These are phyloP conservation scores for Coryphaenoides rupestris DNA, from an alignment of 2,113 vertebrate genomes.

Conservation along the genomic window DNA sequence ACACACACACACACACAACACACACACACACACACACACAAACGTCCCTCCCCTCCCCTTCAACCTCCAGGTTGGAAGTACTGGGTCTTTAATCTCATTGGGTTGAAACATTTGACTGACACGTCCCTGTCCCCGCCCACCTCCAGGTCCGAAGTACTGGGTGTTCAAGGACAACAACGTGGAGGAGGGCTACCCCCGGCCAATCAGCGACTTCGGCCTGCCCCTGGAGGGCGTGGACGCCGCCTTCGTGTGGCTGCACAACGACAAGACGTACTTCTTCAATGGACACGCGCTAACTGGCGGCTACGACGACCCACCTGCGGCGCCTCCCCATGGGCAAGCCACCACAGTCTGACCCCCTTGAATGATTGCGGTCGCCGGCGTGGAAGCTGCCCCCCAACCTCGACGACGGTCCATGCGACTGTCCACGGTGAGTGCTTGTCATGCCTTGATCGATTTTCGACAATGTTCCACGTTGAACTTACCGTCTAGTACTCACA, in stretches of 20 bases:
- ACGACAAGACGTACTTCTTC: conserved; percentile 82
- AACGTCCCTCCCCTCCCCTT: too few species aligned
- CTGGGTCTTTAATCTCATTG: too few species aligned
- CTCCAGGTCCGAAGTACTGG: conserved; percentile 92
- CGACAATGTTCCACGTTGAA: too few species aligned
- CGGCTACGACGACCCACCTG: conserved; percentile 84
- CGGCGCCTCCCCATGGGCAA: too few species aligned
- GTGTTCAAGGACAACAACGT: conserved; percentile 94
- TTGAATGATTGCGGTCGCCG: too few species aligned
- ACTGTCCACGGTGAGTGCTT: conserved; percentile 91
- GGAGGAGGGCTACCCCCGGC: conserved; percentile 90
- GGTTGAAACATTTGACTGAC: neutral
- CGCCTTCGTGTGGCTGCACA: conserved; percentile 89
- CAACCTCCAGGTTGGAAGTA: too few species aligned
- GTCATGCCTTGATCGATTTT: too few species aligned
- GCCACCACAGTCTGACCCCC: too few species aligned
- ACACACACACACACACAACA: too few species aligned
- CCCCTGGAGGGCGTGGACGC: conserved; percentile 84
- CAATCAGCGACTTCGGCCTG: conserved; percentile 88
- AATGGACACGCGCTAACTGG: conserved; percentile 90
- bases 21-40: too few species aligned
- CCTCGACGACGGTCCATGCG: conserved; percentile 89
- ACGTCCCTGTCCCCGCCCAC: conserved; percentile 26
- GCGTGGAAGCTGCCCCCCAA: conserved; percentile 85
- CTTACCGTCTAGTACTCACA: too few species aligned